A percentile compares a stretch with the other conserved stretches of the same genome.
Conservation (phyloP, 1,140 invertebrate species). For the Coptotermes formosanus region DNA sequence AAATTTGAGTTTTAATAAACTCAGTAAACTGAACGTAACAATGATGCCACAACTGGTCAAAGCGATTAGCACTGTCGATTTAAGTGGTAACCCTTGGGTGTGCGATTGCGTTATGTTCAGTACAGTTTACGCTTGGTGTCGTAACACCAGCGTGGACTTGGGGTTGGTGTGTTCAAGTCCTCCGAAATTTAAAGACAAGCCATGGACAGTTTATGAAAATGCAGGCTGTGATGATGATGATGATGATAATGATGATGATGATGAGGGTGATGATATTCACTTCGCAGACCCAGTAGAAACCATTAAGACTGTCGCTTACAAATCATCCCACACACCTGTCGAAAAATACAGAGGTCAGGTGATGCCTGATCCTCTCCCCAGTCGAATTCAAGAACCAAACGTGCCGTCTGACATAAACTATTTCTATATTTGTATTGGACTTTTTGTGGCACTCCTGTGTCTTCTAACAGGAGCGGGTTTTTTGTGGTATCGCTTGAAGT, state of each 20-base stretch:
- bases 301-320: too few species aligned
- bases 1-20: not conserved
- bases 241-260: not conserved
- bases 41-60: not conserved
- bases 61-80: not conserved
- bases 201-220: not conserved
- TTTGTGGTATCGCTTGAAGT: too few species aligned
- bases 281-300: too few species aligned
- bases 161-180: not conserved
- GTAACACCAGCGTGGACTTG: not conserved
- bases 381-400: too few species aligned
- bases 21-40: not conserved
- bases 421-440: too few species aligned
- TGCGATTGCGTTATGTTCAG: not conserved
- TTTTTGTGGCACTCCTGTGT: too few species aligned
- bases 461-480: too few species aligned
- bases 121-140: not conserved
- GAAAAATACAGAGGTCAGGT: too few species aligned
- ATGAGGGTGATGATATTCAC: too few species aligned
- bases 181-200: not conserved
- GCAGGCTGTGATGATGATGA: not conserved
- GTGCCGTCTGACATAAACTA: too few species aligned
- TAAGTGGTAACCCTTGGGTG: not conserved
- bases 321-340: too few species aligned
- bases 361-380: too few species aligned